phyloP scores from a whole-genome alignment of 2,888 invertebrate genomes.

The Drymonia ruficornis region DNA sequence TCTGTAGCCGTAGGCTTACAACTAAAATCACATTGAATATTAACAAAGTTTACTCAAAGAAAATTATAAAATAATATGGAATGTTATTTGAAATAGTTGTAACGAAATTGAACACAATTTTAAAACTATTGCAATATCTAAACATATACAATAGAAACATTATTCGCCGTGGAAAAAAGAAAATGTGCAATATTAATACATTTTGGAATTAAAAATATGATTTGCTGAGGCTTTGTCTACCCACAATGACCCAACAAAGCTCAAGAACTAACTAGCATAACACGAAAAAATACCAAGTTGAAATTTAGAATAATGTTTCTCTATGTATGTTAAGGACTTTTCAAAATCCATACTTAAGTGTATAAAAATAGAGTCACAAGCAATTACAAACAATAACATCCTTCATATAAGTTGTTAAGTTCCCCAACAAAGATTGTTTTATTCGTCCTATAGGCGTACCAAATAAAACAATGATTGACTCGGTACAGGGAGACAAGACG shows the following conservation, averaged over 20 bases:
- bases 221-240: neutral
- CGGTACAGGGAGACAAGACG: constrained; percentile 58
- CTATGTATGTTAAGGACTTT: too few relatives aligned
- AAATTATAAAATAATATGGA: too few relatives aligned
- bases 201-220: neutral
- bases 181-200: neutral
- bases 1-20: too few relatives aligned
- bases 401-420: neutral
- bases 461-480: constrained; percentile 83
- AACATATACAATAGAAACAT: neutral
- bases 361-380: neutral
- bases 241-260: neutral
- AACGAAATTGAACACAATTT: constrained; percentile 11
- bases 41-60: too few relatives aligned
- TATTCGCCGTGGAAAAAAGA: neutral
- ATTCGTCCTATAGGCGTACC: constrained; percentile 45
- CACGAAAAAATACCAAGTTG: too few relatives aligned
- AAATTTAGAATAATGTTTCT: too few relatives aligned
- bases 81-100: too few relatives aligned
- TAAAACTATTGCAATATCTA: neutral
- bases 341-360: too few relatives aligned
- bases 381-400: neutral
- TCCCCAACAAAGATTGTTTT: constrained; percentile 40
- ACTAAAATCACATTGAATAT: too few relatives aligned
- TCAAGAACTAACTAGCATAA: too few relatives aligned